A percentile compares a stretch with the other conserved stretches of the same genome.
Evolutionary conservation across 23 tunicate species (phyloP).

Genomic region (Halocynthia aurantium): DNA sequence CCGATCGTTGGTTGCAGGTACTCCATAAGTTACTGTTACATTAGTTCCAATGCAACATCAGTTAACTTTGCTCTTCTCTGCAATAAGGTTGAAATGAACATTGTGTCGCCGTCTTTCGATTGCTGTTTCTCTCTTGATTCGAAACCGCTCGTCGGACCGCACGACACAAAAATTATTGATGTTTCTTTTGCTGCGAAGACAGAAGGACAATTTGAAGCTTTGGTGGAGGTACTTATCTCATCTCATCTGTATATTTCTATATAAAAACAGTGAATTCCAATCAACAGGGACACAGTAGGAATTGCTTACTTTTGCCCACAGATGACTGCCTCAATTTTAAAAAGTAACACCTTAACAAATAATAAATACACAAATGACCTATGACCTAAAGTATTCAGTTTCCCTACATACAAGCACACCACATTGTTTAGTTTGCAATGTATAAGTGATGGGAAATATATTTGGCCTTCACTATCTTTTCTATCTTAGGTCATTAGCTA

Average conservation of each 20-base stretch:
- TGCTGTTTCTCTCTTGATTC: conserved; percentile 17
- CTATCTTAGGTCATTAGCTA: conserved; percentile 31
- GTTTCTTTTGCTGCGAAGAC: conserved; percentile 19
- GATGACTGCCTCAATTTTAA: neutral
- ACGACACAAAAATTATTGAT: conserved; percentile 36
- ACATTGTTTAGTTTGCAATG: neutral
- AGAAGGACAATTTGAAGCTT: conserved; percentile 11
- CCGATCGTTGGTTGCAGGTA: conserved; percentile 64
- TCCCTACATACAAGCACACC: too few relatives aligned
- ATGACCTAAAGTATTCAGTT: too few relatives aligned
- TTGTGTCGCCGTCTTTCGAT: conserved; percentile 22
- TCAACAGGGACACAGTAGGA: neutral
- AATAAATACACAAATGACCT: too few relatives aligned
- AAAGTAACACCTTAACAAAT: too few relatives aligned
- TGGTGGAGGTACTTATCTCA: conserved; percentile 13
- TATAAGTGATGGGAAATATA: neutral
- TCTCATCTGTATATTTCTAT: neutral
- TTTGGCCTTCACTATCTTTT: neutral
- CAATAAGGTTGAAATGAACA: conserved; percentile 7
- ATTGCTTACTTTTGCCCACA: neutral
- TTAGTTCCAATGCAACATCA: neutral
- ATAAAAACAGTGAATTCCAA: neutral
- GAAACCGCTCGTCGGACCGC: conserved; percentile 52
- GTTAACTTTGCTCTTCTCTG: neutral
- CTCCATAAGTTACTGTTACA: neutral